Evolutionary conservation across 2,113 vertebrate species (phyloP), one percentile per base, ranked within the genome.

Genomic region (Bufo gargarizans): DNA sequence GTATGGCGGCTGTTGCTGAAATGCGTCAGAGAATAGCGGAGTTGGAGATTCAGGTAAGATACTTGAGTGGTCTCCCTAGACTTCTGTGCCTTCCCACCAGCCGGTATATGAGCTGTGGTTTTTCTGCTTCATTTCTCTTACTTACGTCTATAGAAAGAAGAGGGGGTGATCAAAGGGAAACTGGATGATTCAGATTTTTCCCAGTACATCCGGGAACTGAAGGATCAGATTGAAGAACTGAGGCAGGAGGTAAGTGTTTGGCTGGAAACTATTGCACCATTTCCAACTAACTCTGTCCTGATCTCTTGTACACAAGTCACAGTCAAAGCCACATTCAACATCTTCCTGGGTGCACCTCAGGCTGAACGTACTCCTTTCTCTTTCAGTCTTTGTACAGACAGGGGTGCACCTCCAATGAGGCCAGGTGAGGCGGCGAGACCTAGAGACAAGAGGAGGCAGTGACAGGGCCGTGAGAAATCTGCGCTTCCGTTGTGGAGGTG

Each of bases 151-250:
- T 91, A 99, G 97, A 96, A 96, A 84, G 97, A 99, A 90, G 97
- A 97, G 89, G 97, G 97, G 6, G 94, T 96, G 90, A 97, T 99
- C 92, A 96, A 98, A 89, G 97, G 97, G 74, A 96, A 99, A 91
- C 93, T 99, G 85, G 98, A 97, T 94, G 96, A 98, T 93, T 98
- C 97, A 0, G 97, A 99, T 91, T 97, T 96, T 56, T 96, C 95
- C n/a, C 97, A 98, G 94, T 97, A 98, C 91, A 97, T 98, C 92
- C 95, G 92, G 4, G 95, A 97, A 91, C 96, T 99, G 77, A 96
- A 96, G 90, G 97, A 97, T 89, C 97, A 99, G 92, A 99, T 99
- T 13, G 91, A 96, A 53, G 97, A 99, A 90, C 96, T 98, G 43
- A 98, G 97, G 92, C 96, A 95, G 0, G 97, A 98, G 97, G 97